Evolutionary conservation across 2,113 vertebrate genomes (phyloP).

Genomic region (Myxocyprinus asiaticus): DNA sequence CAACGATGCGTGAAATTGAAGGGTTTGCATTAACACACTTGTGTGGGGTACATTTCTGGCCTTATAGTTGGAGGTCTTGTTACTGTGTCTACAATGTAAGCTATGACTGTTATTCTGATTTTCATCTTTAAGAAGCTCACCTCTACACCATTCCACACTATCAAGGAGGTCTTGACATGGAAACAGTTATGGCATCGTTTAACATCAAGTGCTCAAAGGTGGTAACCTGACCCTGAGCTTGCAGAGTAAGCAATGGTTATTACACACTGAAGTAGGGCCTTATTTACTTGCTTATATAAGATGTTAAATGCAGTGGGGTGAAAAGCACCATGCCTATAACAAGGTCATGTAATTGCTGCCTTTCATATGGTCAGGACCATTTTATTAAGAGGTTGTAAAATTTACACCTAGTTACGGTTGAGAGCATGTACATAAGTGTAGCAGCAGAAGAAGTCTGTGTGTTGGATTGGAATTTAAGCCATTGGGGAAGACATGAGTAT

Average conservation of each 20-base stretch:
- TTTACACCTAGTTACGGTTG: not conserved
- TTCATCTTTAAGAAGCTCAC: not conserved
- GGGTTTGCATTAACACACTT: not conserved
- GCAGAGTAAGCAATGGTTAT: not conserved
- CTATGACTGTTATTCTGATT: too few relatives aligned
- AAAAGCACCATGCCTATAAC: not conserved
- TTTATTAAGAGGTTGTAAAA: not conserved
- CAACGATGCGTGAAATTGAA: not conserved
- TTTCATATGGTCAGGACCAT: too few relatives aligned
- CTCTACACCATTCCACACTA: not conserved
- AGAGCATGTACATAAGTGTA: too few relatives aligned
- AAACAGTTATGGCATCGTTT: not conserved
- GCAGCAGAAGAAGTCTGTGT: too few relatives aligned
- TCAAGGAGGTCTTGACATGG: not conserved
- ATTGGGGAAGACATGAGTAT: too few relatives aligned
- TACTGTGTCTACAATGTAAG: not conserved
- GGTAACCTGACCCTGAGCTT: not conserved
- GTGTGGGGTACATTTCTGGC: not conserved
- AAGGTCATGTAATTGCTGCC: not conserved
- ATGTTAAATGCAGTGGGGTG: slow-evolving; percentile 8
- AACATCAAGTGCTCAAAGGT: not conserved
- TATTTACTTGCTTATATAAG: slow-evolving; percentile 3
- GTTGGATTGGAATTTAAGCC: too few relatives aligned
- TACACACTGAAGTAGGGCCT: not conserved
- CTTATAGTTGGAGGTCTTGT: too few relatives aligned